Evolutionary conservation across 2,113 vertebrate species (phyloP).

Genomic region (Catharus fuscescens): DNA sequence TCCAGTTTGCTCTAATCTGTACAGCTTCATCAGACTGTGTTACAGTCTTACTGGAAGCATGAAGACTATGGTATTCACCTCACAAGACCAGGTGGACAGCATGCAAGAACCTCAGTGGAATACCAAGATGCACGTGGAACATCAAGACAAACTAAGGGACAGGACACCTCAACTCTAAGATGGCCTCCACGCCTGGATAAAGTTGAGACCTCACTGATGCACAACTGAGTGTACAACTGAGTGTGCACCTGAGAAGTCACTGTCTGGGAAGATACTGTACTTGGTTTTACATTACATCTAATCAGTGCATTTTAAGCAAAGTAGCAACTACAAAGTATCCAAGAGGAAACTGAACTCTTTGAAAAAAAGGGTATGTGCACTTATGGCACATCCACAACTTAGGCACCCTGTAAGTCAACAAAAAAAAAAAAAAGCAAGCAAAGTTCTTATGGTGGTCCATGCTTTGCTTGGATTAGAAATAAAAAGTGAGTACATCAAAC

Average conservation of each 20-base stretch:
- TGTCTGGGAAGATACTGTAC: neutral
- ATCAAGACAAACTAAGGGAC: neutral
- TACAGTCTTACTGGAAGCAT: neutral
- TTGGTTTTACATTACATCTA: neutral
- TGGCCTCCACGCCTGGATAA: neutral
- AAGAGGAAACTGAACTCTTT: neutral
- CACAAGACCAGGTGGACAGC: neutral
- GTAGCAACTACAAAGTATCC: neutral
- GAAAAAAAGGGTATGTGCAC: neutral
- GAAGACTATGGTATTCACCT: neutral
- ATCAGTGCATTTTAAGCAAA: neutral
- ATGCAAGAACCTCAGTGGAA: slow-evolving; percentile 4
- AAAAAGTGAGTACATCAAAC: neutral
- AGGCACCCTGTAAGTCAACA: neutral
- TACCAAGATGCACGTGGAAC: neutral
- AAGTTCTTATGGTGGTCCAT: neutral
- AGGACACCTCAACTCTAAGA: neutral
- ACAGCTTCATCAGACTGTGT: slow-evolving; percentile 4
- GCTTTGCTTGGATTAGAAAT: neutral
- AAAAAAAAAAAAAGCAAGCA: neutral
- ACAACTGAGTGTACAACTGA: neutral
- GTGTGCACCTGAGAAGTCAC: neutral
- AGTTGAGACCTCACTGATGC: neutral
- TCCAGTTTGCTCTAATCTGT: neutral
- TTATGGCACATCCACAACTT: neutral